Conservation (phyloP, 1,140 invertebrate genomes). For the Gonioctena quinquepunctata region DNA sequence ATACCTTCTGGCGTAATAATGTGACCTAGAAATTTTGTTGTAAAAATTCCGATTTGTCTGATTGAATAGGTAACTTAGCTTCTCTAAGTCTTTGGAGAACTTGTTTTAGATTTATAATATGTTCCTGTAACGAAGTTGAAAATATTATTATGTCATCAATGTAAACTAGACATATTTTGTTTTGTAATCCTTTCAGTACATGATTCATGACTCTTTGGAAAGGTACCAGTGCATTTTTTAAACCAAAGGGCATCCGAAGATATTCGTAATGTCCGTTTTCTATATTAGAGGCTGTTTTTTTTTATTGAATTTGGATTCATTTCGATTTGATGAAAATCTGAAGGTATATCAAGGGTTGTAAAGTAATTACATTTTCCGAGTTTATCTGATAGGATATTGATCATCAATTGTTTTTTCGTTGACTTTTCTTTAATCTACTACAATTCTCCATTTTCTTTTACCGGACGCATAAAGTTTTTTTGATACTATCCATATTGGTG, state of each 20-base stretch:
- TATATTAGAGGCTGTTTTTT: constrained; percentile 13
- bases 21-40: no score
- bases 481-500: constrained; percentile 32
- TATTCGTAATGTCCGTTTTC: constrained; percentile 27
- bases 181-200: constrained; percentile 34
- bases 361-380: no score
- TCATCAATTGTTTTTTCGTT: constrained; percentile 51
- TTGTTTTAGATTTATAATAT: neutral
- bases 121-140: neutral
- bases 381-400: constrained; percentile 37
- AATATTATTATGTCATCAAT: constrained; percentile 19
- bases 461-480: constrained; percentile 40
- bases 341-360: neutral
- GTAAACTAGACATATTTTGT: constrained; percentile 26
- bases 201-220: constrained; percentile 47
- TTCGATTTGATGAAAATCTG: constrained; percentile 1
- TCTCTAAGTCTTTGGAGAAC: no score
- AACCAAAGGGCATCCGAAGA: constrained; percentile 14
- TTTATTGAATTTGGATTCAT: constrained; percentile 33
- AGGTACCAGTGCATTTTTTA: neutral
- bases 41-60: no score
- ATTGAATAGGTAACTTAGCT: no score
- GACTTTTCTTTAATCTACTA: constrained; percentile 51
- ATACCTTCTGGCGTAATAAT: neutral
- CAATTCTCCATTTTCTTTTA: constrained; percentile 49